Evolutionary conservation across 2,888 invertebrate genomes (phyloP).

Genomic region (Phrixothrix hirtus): DNA sequence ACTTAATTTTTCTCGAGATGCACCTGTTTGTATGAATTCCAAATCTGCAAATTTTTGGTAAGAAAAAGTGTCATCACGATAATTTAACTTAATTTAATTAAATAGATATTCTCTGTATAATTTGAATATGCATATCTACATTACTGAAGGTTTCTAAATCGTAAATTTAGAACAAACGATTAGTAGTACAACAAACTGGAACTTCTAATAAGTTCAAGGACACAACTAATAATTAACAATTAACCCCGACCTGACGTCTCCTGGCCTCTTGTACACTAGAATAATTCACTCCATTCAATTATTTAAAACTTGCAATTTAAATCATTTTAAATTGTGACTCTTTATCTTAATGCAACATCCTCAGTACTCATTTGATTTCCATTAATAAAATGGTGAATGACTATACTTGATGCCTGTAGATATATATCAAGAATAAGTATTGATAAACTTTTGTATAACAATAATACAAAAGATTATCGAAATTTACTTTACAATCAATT

Average conservation of each 20-base stretch:
- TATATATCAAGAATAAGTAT: no score
- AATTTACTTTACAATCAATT: slow-evolving; percentile 10
- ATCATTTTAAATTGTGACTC: background rate
- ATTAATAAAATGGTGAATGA: no score
- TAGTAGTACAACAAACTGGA: background rate
- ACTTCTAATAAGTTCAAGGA: slow-evolving; percentile 14
- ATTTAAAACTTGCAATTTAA: slow-evolving; percentile 8
- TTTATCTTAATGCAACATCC: background rate
- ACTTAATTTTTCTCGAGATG: no score
- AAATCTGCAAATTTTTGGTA: no score
- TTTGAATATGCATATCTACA: no score
- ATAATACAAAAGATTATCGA: slow-evolving; percentile 4
- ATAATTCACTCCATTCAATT: slow-evolving; percentile 22
- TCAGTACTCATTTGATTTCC: no score
- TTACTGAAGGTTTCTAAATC: background rate
- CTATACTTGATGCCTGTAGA: no score
- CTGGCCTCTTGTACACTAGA: slow-evolving; percentile 18
- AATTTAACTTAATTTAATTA: no score
- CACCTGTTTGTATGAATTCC: no score
- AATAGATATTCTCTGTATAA: no score
- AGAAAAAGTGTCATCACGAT: no score
- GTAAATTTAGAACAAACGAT: background rate
- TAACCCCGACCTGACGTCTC: slow-evolving; percentile 23
- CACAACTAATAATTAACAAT: slow-evolving; percentile 8
- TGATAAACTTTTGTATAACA: no score